Base-by-base conservation (phyloP, 1,140 invertebrate species). In the Orussus abietinus region DNA sequence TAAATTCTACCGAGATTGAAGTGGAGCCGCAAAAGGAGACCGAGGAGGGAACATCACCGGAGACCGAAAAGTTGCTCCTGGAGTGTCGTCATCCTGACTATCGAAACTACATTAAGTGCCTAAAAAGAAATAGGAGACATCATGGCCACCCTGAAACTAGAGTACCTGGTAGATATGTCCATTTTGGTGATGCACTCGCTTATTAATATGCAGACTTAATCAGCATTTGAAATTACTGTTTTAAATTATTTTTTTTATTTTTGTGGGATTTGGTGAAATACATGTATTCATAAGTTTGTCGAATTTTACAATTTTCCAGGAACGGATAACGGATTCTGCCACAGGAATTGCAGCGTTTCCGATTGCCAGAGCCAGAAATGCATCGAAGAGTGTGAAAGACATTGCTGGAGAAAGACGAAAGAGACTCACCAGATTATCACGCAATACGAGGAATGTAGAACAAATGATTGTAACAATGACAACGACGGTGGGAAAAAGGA, bases 31-130 rank as follows among this genome's bases (percentile, higher is more conserved):
- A 14, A 45, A n/a, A 42, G 12, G 54, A 39, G 9, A 21, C 20
- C 22, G 22, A 25, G 14, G 25, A 55, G 12, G 1, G 37, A 14
- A 25, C 52, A 11, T 45, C 38, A 1, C 26, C 29, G 1, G 45
- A 59, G 6, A 55, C 57, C 12, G 45, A 44, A 14, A 47, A 51
- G 13, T 11, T 52, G 5, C 13, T 51, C 12, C 6, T 38, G 3
- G 59, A 66, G 1, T 73, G 70, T 22, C 55, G 64, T 13, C 34
- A 69, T 47, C 30, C 55, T 10, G 62, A 73, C 42, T 73, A 71
- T 42, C 55, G 64, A 9, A 62, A 56, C 13, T 72, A 73, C 20
- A 57, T 73, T 20, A 61, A 57, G 36, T 73, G 70, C 12, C 40
- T 73, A 1, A 65, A 57, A 25, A 59, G 66, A 38, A 55, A 61